Conservation (phyloP, 2,113 vertebrate species). For the Megaleporinus macrocephalus region DNA sequence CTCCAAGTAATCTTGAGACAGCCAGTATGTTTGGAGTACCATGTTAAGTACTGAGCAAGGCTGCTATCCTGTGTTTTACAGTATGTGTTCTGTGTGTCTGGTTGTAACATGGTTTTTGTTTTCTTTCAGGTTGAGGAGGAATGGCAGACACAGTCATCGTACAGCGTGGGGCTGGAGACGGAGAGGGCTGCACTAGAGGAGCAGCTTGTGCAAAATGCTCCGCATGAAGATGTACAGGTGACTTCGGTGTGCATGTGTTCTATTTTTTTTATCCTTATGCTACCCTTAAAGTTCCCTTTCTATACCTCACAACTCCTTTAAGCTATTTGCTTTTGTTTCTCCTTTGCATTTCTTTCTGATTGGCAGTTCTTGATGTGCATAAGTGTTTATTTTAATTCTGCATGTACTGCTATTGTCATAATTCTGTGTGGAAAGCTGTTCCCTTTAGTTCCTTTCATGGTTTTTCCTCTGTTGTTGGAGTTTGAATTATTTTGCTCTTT, state of each 20-base stretch:
- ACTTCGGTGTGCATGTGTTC: neutral
- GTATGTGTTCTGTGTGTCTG: neutral
- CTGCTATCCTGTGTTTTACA: neutral
- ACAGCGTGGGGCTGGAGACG: conserved; percentile 70
- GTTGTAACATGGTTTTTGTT: neutral
- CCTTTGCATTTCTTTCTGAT: too few relatives aligned
- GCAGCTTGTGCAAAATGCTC: conserved; percentile 65
- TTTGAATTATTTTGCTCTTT: too few relatives aligned
- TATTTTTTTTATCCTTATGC: neutral
- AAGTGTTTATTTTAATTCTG: too few relatives aligned
- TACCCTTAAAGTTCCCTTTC: neutral
- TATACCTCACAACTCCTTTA: too few relatives aligned
- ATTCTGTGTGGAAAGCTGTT: too few relatives aligned
- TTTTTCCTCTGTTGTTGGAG: neutral
- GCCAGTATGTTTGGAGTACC: neutral
- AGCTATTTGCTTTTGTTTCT: too few relatives aligned
- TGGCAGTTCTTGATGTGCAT: too few relatives aligned
- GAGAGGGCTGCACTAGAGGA: conserved; percentile 67
- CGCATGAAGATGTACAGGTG: conserved; percentile 72
- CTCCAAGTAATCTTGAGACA: neutral
- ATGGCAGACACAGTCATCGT: conserved; percentile 64
- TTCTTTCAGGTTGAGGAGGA: conserved; percentile 78
- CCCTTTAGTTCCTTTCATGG: neutral
- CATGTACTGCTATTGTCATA: too few relatives aligned
- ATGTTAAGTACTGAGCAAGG: neutral